Conservation (phyloP, 2,113 vertebrate genomes). For the Illadopsis cleaveri region DNA sequence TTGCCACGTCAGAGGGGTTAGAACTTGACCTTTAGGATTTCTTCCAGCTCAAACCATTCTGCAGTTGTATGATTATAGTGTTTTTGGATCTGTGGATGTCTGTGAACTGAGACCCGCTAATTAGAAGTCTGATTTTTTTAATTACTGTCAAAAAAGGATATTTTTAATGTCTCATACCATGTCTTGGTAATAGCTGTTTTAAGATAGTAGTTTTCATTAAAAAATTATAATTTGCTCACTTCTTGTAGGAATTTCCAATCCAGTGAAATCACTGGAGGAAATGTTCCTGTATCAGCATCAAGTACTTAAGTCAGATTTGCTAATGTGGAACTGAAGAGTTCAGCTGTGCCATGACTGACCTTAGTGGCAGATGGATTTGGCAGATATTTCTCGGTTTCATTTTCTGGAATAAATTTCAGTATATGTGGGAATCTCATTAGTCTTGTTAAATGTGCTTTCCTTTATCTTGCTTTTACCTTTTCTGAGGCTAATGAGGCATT, state of each 20-base stretch:
- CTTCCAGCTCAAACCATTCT: neutral
- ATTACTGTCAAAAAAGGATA: neutral
- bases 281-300: neutral
- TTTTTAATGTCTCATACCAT: neutral
- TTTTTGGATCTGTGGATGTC: neutral
- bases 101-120: neutral
- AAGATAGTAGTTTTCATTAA: neutral
- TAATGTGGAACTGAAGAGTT: neutral
- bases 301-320: neutral
- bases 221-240: neutral
- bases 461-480: neutral
- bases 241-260: neutral
- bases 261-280: neutral
- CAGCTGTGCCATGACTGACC: neutral
- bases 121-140: neutral
- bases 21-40: neutral
- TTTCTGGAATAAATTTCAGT: neutral
- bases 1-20: neutral
- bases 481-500: neutral
- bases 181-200: neutral
- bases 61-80: neutral
- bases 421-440: neutral
- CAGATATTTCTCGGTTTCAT: neutral
- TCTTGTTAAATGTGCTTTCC: neutral
- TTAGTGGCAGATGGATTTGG: neutral